Base-by-base conservation (phyloP, 2,113 vertebrate species). In the Ia io region DNA sequence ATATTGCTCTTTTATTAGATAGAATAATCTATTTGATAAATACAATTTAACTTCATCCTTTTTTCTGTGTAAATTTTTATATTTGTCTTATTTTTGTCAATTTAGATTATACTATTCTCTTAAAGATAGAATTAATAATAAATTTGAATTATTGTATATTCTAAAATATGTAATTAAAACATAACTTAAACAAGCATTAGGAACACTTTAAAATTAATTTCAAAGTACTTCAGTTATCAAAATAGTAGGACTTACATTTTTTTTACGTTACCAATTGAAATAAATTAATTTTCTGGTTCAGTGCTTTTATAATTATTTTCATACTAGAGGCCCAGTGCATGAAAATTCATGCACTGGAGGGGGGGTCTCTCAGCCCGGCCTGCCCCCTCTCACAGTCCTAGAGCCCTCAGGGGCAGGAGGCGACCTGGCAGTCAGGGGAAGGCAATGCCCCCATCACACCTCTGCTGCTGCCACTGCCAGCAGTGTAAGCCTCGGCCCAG, bases 291-390 rank as follows among this genome's bases (percentile, higher is more conserved):
- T 76, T 95, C 42, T 96, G 56, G 35, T 74, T 79, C 30, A 85
- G 4, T 96, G 42, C 79, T 91, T 93, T 88, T 35, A n/a, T 65
- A 78, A 56, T 88, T 5, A 93, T 82, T 76, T 47, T 87, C 87
- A 49, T 71, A 49, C 37, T 37, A 37, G 37, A 37, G 37, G 37
- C 37, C 37, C 37, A 37, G 37, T 37, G 37, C 37, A 37, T 37
- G 37, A 37, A 37, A 37, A 37, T 37, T 37, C 37, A 37, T 37
- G 37, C 37, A 37, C 37, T 37, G 37, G 37, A 37, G 37, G 37
- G 37, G 37, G 37, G 4, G 37, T 37, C 37, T 37, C 37, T 37
- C 37, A 37, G 37, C 37, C 37, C 37, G 37, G 37, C 37, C 37
- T 37, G 37, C 37, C 37, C 37, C 37, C 37, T 37, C 37, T 37